Percentiles rank a stretch among this genome's conserved stretches.
phyloP scores from a whole-genome alignment of 2,797 vertebrate species.

The Florisuga fusca region DNA sequence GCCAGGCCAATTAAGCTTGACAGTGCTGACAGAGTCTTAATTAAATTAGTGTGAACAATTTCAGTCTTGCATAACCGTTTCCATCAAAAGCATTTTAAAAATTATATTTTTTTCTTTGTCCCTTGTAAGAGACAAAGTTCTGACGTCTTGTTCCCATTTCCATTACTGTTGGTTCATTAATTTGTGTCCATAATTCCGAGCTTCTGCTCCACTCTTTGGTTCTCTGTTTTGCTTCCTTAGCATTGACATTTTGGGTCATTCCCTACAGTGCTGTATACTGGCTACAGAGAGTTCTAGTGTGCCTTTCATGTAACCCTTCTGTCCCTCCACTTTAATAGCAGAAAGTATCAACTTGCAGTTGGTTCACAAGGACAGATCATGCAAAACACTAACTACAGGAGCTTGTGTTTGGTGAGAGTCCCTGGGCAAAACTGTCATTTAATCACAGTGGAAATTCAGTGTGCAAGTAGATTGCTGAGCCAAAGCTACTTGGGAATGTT shows the following conservation, averaged over 20 bases:
- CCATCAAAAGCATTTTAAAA: slow-evolving; percentile 10
- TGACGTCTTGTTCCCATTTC: neutral
- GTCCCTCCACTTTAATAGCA: neutral
- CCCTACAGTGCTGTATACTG: neutral
- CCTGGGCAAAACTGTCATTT: neutral
- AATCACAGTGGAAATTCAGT: neutral
- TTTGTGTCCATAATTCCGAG: neutral
- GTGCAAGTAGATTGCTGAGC: neutral
- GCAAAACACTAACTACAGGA: neutral
- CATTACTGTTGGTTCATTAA: neutral
- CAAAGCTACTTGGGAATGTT: rapidly evolving
- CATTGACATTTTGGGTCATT: neutral
- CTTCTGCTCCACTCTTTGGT: neutral
- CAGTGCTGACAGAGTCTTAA: slow-evolving; percentile 52
- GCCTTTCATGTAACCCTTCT: neutral
- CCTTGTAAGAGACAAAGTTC: neutral
- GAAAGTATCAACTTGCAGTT: neutral
- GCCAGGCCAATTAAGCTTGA: slow-evolving; percentile 35
- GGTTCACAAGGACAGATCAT: neutral
- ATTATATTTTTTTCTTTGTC: neutral
- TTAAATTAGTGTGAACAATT: slow-evolving; percentile 50
- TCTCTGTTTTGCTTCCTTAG: neutral
- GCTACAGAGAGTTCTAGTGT: neutral
- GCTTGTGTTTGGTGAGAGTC: neutral
- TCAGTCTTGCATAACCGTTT: slow-evolving; percentile 39